A percentile compares a stretch with the other conserved stretches of the same genome.
phyloP scores from a whole-genome alignment of 2,888 invertebrate genomes.

The Pollenia amentaria region DNA sequence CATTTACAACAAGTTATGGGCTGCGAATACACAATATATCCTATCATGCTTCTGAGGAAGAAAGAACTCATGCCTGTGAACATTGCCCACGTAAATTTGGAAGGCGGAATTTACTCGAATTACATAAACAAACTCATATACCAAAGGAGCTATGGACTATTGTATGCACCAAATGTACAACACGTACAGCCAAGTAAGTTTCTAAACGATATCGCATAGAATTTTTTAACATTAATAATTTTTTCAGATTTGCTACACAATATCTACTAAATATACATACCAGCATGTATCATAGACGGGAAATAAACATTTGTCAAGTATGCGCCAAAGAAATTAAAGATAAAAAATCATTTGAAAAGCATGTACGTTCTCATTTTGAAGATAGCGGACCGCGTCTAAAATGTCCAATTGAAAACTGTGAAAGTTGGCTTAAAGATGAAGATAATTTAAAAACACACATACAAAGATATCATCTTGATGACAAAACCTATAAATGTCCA shows the following conservation, averaged over 20 bases:
- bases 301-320: conserved; percentile 83
- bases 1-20: conserved; percentile 82
- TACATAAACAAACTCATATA: conserved; percentile 82
- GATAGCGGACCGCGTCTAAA: conserved; percentile 82
- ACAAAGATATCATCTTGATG: conserved; percentile 80
- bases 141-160: conserved; percentile 80
- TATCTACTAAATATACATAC: conserved; percentile 80
- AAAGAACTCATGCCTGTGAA: conserved; percentile 82
- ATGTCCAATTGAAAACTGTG: conserved; percentile 82
- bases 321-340: conserved; percentile 83
- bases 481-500: conserved; percentile 77
- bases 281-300: conserved; percentile 79
- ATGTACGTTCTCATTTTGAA: conserved; percentile 81
- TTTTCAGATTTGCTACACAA: conserved; percentile 80
- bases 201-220: neutral
- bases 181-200: conserved; percentile 58
- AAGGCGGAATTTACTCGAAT: conserved; percentile 81
- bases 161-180: conserved; percentile 80
- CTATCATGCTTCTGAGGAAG: conserved; percentile 82
- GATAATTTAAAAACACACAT: conserved; percentile 82
- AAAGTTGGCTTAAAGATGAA: conserved; percentile 83
- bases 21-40: conserved; percentile 82
- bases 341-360: conserved; percentile 81
- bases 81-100: conserved; percentile 82
- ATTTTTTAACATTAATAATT: neutral